A percentile compares a stretch with the other conserved stretches of the same genome.
Conservation (phyloP, 2,797 vertebrate species). For the Sebastes melanostomus region DNA sequence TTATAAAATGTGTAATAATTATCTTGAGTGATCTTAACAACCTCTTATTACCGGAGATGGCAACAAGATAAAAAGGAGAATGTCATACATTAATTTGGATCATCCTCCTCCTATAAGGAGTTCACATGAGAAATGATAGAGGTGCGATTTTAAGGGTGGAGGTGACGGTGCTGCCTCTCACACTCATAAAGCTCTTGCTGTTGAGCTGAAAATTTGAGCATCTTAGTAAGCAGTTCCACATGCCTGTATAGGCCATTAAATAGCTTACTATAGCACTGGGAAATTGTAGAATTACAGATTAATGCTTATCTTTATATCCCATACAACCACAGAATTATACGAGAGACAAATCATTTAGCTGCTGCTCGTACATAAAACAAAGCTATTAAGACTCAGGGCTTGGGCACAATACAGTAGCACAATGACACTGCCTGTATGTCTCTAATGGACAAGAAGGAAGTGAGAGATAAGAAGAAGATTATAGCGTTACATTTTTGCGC, state of each 20-base stretch:
- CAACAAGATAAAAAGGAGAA: constrained; percentile 9
- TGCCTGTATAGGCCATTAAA: constrained; percentile 54
- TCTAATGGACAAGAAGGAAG: constrained; percentile 66
- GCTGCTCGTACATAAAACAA: constrained; percentile 71
- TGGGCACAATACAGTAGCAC: constrained; percentile 53
- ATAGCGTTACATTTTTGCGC: constrained; percentile 42
- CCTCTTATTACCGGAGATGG: not conserved
- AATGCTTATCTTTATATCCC: constrained; percentile 75
- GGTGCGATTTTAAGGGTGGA: not conserved
- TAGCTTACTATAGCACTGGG: constrained; percentile 43
- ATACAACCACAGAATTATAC: constrained; percentile 61
- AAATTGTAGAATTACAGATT: constrained; percentile 68
- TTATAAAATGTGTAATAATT: not conserved
- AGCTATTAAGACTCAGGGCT: constrained; percentile 66
- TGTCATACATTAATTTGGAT: not conserved
- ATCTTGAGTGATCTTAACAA: not conserved
- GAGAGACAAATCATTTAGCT: constrained; percentile 68
- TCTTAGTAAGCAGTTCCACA: constrained; percentile 39
- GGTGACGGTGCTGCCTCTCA: not conserved
- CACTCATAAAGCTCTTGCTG: constrained; percentile 8
- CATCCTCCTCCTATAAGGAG: not conserved
- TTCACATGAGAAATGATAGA: not conserved
- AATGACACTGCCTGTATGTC: constrained; percentile 47
- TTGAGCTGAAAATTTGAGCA: not conserved
- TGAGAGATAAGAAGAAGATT: constrained; percentile 67